Conservation (phyloP, 2,113 vertebrate species). For the Gobio gobio region DNA sequence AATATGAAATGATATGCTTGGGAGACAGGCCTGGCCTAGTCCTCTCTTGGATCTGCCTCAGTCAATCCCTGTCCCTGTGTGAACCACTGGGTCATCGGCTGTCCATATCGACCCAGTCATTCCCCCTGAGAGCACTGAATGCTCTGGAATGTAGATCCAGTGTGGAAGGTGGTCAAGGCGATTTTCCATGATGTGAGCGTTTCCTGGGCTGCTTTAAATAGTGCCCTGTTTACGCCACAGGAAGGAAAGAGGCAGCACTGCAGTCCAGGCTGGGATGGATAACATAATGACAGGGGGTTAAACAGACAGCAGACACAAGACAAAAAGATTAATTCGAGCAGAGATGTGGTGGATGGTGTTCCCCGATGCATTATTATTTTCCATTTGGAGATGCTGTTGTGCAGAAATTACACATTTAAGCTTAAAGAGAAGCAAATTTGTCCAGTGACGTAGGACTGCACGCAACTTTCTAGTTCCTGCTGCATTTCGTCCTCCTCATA, state of each 20-base stretch:
- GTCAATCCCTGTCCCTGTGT: background rate
- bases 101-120: constrained; percentile 14
- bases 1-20: background rate
- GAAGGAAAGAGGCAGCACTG: constrained; percentile 56
- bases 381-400: background rate
- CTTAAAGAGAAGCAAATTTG: background rate
- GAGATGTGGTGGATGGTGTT: background rate
- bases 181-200: constrained; percentile 77
- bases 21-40: background rate
- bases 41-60: background rate
- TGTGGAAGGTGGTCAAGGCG: constrained; percentile 65
- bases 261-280: constrained; percentile 45
- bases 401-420: background rate
- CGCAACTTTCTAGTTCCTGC: no score
- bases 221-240: constrained; percentile 66
- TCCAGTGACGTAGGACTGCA: no score
- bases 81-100: constrained; percentile 1
- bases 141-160: constrained; percentile 68
- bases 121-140: constrained; percentile 48
- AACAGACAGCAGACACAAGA: constrained; percentile 2
- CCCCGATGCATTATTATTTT: background rate
- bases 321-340: background rate
- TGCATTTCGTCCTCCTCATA: no score
- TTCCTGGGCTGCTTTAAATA: constrained; percentile 75
- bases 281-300: background rate